Conservation (phyloP, 2,888 invertebrate species). For the Leptopterna dolabrata region DNA sequence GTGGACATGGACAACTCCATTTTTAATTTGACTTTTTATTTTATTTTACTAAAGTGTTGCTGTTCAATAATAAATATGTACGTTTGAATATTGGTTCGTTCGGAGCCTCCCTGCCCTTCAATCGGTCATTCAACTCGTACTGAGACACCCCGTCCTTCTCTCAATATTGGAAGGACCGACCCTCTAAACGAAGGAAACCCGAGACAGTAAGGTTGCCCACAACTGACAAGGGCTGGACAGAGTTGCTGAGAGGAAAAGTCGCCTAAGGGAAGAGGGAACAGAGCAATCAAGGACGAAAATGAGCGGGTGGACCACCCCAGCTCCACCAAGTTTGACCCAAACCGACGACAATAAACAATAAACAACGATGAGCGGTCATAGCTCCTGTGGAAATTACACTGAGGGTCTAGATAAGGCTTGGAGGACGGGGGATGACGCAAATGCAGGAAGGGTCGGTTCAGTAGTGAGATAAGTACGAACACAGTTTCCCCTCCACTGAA, state of each 20-base stretch:
- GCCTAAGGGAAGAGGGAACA: neutral
- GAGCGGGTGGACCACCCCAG: neutral
- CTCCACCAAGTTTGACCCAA: neutral
- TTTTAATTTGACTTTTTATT: no score
- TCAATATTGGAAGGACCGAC: neutral
- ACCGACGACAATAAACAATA: neutral
- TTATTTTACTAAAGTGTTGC: no score
- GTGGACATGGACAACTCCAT: no score
- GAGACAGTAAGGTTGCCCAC: neutral
- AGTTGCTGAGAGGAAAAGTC: neutral
- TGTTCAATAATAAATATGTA: no score
- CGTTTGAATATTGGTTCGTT: no score
- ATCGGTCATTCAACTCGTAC: neutral
- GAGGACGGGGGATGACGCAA: neutral
- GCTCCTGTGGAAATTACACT: neutral
- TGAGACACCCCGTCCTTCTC: neutral
- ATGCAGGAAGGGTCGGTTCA: neutral
- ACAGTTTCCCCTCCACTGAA: neutral
- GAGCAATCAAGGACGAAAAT: neutral
- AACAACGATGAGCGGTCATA: constrained; percentile 8
- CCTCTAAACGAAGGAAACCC: neutral
- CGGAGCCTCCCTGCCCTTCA: neutral
- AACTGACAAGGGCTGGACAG: neutral
- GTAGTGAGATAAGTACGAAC: neutral
- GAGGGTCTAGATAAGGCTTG: neutral